Base-by-base conservation (phyloP, 2,888 invertebrate species). In the Macroteleia sp. region DNA sequence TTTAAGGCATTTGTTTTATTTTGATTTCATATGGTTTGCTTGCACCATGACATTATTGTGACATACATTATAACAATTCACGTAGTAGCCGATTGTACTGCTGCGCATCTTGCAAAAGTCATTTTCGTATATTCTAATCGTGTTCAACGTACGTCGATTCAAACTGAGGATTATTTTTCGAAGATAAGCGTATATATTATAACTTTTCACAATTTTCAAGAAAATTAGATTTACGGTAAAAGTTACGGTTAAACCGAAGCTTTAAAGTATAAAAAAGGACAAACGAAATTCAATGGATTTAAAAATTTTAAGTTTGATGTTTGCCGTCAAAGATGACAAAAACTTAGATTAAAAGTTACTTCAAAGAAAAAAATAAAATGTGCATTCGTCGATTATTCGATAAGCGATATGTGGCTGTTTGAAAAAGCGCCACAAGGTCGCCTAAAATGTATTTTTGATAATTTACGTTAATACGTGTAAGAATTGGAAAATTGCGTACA, bases 381-480 rank as follows among this genome's bases (percentile, higher is more conserved):
- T 67, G 28, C 54, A 77, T 67, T 71, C 66, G 64, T 61, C 56
- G 44, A 52, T 57, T 69, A 73, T 69, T 78, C 41, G 69, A 36
- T 42, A 50, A 61, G 48, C 59, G 66, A 42, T 66, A 41, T n/a
- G n/a, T 50, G 39, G 62, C 64, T 74, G 36, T 78, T 78, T 70
- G 74, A 78, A 78, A 74, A 78, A 78, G 6, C 78, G 64, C 75
- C 46, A 14, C 44, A 36, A 66, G 20, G 57, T 62, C 67, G 36
- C 61, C 22, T 22, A 52, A 79, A 82, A 85, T 85, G 81, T 86
- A 86, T 86, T 86, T 86, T 86, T 86, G 86, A 86, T 87, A 82
- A n/a, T n/a, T 83, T 83, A 77, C 80, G 71, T 79, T 71, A 61
- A 70, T 76, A 71, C 46, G 52, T 52, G 44, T 70, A 64, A 79